Evolutionary conservation across 2,797 vertebrate genomes (phyloP), one percentile per base, ranked within the genome.

Genomic region (Microctenopoma lineatum): DNA sequence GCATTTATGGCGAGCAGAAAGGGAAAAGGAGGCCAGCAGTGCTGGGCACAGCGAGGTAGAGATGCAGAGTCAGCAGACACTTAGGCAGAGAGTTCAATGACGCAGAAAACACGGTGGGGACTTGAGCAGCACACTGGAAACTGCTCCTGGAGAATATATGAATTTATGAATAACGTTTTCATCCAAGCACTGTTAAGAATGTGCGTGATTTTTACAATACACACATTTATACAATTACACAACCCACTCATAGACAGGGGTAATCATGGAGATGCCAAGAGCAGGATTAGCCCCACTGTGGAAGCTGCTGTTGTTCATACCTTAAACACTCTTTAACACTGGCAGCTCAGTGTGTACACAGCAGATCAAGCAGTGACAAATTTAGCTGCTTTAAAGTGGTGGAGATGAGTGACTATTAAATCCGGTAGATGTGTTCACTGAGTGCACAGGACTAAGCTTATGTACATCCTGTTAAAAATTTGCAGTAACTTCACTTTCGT

Each of bases 1-100:
- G 44, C 57, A 47, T 75, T 85, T 81, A 70, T 21, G 13, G 69
- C 3, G 25, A 75, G 62, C 75, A 66, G 59, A 59, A 47, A 75
- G 44, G 36, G 29, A 54, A 59, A 80, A 71, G 46, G 76, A 80
- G 78, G 79, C 57, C 73, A 80, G 70, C 52, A 48, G 76, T 27
- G 8, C 58, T 61, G 83, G 75, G 70, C 71, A 76, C 9, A 15
- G 44, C 21, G 61, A 72, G 64, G 73, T 44, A 79, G 59, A 85
- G 79, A 41, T 83, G 90, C 75, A 21, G 70, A 85, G 84, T 92
- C 87, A 90, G 89, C 90, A 84, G 63, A 83, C 63, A 74, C 63
- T 65, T 66, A 48, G 57, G 70, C 64, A 63, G 60, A 63, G 58
- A 61, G 84, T 79, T 81, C 77, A 77, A 42, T 71, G 87, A 75